A percentile compares a stretch with the other conserved stretches of the same genome.
phyloP scores from a whole-genome alignment of 1,140 invertebrate genomes.

The Mesaphorura yosii region DNA sequence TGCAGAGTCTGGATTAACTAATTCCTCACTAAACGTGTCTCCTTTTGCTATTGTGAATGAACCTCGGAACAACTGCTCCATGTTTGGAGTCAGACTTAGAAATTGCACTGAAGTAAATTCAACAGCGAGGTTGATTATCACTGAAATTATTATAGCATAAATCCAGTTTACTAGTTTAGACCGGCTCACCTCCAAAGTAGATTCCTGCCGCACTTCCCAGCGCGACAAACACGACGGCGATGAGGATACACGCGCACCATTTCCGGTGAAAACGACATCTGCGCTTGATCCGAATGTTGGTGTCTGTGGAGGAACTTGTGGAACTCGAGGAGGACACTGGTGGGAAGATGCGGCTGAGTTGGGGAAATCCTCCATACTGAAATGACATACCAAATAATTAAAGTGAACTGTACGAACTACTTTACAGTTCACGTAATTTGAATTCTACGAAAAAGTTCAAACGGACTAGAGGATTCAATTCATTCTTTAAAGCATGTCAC shows the following conservation, averaged over 20 bases:
- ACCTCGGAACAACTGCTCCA: conserved; percentile 65
- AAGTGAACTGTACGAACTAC: neutral
- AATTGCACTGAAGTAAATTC: conserved; percentile 56
- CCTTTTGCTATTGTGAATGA: conserved; percentile 54
- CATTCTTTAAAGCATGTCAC: too few species aligned
- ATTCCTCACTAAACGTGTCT: conserved; percentile 49
- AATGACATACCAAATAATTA: conserved; percentile 13
- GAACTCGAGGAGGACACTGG: conserved; percentile 28
- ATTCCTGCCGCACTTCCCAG: conserved; percentile 66
- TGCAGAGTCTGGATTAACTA: conserved; percentile 46
- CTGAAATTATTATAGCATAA: neutral
- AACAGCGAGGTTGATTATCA: too few species aligned
- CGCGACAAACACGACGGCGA: conserved; percentile 65
- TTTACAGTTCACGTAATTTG: neutral
- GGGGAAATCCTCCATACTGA: conserved; percentile 30
- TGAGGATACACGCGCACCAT: conserved; percentile 64
- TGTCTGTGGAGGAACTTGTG: conserved; percentile 29
- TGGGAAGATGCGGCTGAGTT: conserved; percentile 28
- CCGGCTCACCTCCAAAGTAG: conserved; percentile 80
- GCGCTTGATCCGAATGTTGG: conserved; percentile 25
- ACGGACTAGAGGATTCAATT: too few species aligned
- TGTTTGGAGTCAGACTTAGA: conserved; percentile 56
- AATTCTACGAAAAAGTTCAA: too few species aligned
- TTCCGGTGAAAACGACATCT: conserved; percentile 30
- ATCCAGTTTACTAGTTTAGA: neutral